Evolutionary conservation across 2,888 invertebrate species (phyloP).

Genomic region (Cosmopolites sordidus): DNA sequence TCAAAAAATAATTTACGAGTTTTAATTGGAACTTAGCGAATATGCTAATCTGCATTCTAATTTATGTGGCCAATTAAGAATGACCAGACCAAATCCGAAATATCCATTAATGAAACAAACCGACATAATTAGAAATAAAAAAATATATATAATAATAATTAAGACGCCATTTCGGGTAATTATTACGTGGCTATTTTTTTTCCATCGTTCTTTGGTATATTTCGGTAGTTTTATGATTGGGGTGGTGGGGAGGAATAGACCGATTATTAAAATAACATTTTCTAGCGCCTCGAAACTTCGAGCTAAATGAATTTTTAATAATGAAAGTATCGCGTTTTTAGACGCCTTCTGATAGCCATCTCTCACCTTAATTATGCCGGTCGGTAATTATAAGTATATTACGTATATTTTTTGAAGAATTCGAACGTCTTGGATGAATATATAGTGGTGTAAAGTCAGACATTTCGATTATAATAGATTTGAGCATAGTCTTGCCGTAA

Average conservation of each 20-base stretch:
- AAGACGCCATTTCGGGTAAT: too few species aligned
- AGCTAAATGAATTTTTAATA: constrained; percentile 24
- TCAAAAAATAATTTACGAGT: constrained; percentile 21
- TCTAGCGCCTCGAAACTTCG: neutral
- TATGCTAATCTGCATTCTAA: constrained; percentile 16
- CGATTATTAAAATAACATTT: constrained; percentile 1
- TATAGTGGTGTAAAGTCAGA: too few species aligned
- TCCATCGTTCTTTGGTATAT: too few species aligned
- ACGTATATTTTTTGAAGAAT: constrained; percentile 1
- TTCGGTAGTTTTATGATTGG: too few species aligned
- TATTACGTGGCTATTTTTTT: too few species aligned
- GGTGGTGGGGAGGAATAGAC: neutral
- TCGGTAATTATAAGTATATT: constrained; percentile 20
- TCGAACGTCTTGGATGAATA: neutral
- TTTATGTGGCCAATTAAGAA: constrained; percentile 2
- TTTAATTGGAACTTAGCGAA: constrained; percentile 28
- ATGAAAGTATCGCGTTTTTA: constrained; percentile 27
- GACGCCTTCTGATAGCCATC: constrained; percentile 25
- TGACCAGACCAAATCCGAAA: neutral
- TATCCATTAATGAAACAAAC: neutral
- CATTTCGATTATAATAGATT: too few species aligned
- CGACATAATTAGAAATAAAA: neutral
- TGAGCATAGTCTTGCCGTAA: too few species aligned
- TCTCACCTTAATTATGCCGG: constrained; percentile 21
- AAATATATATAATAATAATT: too few species aligned